Evolutionary conservation across 1,140 invertebrate genomes (phyloP).

Genomic region (Wasmannia auropunctata): DNA sequence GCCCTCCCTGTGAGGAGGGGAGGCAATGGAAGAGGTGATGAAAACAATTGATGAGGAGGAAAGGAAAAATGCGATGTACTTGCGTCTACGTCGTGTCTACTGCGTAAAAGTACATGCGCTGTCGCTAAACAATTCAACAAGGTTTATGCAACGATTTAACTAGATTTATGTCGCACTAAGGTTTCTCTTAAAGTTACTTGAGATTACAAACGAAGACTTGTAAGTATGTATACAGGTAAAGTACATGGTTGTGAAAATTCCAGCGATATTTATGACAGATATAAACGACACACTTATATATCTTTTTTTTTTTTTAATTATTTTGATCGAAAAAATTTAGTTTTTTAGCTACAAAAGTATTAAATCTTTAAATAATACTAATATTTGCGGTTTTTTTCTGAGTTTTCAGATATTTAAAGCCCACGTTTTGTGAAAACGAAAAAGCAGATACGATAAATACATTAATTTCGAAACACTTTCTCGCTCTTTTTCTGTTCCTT

Average conservation of each 20-base stretch:
- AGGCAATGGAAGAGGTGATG: conserved; percentile 78
- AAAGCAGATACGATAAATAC: conserved; percentile 23
- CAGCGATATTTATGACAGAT: not conserved
- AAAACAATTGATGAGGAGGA: conserved; percentile 68
- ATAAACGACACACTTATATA: not conserved
- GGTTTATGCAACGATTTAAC: conserved; percentile 60
- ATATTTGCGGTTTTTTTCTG: conserved; percentile 64
- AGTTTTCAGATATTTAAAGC: conserved; percentile 75
- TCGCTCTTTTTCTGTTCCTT: not conserved
- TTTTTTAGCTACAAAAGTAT: not conserved
- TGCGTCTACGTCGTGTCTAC: conserved; percentile 59
- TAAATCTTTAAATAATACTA: conserved; percentile 51
- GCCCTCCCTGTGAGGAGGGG: conserved; percentile 84
- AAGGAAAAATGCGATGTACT: conserved; percentile 61
- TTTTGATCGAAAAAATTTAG: not conserved
- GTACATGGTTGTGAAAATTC: conserved; percentile 45
- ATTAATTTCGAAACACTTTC: conserved; percentile 18
- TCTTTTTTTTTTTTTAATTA: conserved; percentile 20
- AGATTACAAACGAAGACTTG: conserved; percentile 51
- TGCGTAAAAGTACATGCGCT: conserved; percentile 62
- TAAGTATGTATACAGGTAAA: conserved; percentile 71
- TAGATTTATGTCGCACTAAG: conserved; percentile 68
- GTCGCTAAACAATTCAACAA: conserved; percentile 60
- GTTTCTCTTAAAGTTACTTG: conserved; percentile 67
- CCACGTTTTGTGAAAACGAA: conserved; percentile 38